Evolutionary conservation across 2,113 vertebrate genomes (phyloP).

Genomic region (Sinosuthora webbiana): DNA sequence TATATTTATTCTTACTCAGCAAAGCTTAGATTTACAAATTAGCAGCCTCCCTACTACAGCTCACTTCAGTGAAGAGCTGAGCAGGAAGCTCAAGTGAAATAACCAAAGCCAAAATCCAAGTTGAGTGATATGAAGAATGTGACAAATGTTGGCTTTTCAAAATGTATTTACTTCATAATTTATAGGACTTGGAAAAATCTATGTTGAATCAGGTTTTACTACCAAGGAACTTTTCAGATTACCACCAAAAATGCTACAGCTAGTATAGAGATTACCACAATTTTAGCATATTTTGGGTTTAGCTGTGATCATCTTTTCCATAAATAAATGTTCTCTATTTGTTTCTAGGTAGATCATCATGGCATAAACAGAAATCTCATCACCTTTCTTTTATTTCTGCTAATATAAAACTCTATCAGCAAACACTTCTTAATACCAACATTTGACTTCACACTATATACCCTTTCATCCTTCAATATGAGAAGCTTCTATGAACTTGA

Average conservation of each 20-base stretch:
- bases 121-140: background rate
- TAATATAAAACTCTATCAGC: background rate
- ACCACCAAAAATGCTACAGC: slow-evolving; percentile 3
- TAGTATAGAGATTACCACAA: background rate
- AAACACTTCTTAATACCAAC: background rate
- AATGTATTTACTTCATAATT: background rate
- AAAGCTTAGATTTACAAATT: background rate
- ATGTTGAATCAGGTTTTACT: background rate
- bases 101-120: background rate
- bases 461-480: background rate
- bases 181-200: background rate
- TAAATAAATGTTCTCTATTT: background rate
- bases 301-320: background rate
- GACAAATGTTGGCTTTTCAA: background rate
- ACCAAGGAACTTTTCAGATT: slow-evolving; percentile 56
- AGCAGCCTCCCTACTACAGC: background rate
- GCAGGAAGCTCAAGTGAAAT: background rate
- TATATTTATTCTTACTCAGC: background rate
- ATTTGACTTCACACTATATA: background rate
- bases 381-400: background rate
- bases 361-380: background rate
- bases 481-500: background rate
- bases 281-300: background rate
- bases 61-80: background rate
- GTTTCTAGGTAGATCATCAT: background rate